Base-by-base conservation (phyloP, 2,113 vertebrate genomes). In the Arothron firmamentum region DNA sequence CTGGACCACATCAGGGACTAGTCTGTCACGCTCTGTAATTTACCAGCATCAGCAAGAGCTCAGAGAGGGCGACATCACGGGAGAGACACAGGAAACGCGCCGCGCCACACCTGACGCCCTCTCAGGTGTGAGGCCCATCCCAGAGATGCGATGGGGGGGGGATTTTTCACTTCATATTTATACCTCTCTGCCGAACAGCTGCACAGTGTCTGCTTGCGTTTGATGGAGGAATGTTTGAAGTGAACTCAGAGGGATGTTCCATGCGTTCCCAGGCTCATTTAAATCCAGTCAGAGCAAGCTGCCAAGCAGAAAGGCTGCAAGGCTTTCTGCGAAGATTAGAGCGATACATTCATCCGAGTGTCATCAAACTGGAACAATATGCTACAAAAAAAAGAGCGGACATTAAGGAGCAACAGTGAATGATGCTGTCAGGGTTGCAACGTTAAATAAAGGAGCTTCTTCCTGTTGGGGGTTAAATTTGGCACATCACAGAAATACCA, bases 21-120 rank as follows among this genome's bases (percentile, higher is more conserved):
- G 16, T 45, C 70, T 57, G 67, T 69, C 72, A 70, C 75, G 60
- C 68, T 70, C 61, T 80, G 56, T 83, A 69, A 80, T 85, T 85
- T 78, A 59, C 68, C 17, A 4, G 3, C 59, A 68, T 77, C 64
- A 62, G 60, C 77, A 54, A 58, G 57, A 61, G 66, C 52, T 42
- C 6, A 20, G 56, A 59, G 67, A 51, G 52, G 67, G 72, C 72
- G 77, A 76, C 74, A 62, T 78, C 62, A 80, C 67, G 57, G 57
- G 52, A 72, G 48, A 77, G 31, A 53, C 57, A 67, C 54, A 63
- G n/a, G 28, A 6, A 42, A 23, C 21, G 9, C 11, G 49, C 21
- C 49, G 42, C 2, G 42, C 21, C 21, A 28, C 25, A 28, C 25
- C 25, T 12, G 34, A 38, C 8, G 34, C 34, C 34, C 25, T 12